Base-by-base conservation (phyloP, 2,888 invertebrate species). In the Nomada lathburiana region DNA sequence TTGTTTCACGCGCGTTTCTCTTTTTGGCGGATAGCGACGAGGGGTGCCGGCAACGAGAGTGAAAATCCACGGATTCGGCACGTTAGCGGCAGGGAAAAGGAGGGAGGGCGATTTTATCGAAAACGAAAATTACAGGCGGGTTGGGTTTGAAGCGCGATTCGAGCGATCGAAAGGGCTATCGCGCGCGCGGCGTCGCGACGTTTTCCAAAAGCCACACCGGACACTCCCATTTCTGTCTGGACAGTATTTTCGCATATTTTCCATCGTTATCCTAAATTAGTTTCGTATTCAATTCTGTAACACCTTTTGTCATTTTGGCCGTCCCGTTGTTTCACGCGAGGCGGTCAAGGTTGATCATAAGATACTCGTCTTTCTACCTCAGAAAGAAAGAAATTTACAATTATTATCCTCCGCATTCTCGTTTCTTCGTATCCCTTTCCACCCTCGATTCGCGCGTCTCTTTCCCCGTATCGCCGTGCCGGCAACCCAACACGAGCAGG, bases 91-190 rank as follows among this genome's bases (percentile, higher is more conserved):
- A 7, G 57, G 29, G 23, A 16, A 42, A 2, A 29, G 10, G 29
- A 18, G 44, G 36, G 36, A 36, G 20, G 9, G 44, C 53, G 63
- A 53, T 75, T 68, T 52, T 16, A 20, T 60, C 20, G 76, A 50
- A 57, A 50, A 50, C 50, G 60, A 67, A 69, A 75, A 63, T 75
- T n/a, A 42, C 20, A n/a, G 75, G 50, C 13, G 57, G 57, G 23
- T n/a, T n/a, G 18, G 2, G 20, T 57, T 64, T 3, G 62, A 74
- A 68, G 72, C 53, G 57, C 72, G 69, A 67, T 79, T 72, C 7
- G 59, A 69, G 36, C 76, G 73, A 76, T 84, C 50, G 74, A 78
- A 82, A 82, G 50, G 70, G 74, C 63, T 71, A 74, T 63, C 73
- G 73, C 2, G 26, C 26, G 26, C 26, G 23, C 23, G 23, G 23